Percentiles rank a stretch among this genome's conserved stretches.
Evolutionary conservation across 1,140 invertebrate genomes (phyloP).

Genomic region (Planococcus citri): DNA sequence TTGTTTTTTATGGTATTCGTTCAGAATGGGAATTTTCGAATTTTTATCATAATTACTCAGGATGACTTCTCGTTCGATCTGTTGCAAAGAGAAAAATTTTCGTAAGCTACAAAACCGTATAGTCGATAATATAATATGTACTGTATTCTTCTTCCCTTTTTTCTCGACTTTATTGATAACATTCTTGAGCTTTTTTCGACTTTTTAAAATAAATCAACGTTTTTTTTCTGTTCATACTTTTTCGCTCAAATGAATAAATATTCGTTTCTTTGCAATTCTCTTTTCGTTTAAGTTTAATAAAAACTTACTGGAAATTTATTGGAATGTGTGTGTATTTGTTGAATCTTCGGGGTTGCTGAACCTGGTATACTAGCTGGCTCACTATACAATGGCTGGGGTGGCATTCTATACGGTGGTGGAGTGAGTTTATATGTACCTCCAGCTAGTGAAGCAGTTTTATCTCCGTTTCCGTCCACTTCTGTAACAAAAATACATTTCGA

Average conservation of each 20-base stretch:
- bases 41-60: conserved; percentile 55
- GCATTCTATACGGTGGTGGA: conserved; percentile 40
- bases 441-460: conserved; percentile 26
- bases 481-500: not conserved
- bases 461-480: conserved; percentile 33
- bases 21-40: conserved; percentile 58
- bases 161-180: too few relatives aligned
- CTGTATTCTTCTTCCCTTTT: too few relatives aligned
- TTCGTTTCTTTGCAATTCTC: too few relatives aligned
- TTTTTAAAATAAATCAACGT: too few relatives aligned
- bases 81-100: conserved; percentile 31
- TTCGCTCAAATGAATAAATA: too few relatives aligned
- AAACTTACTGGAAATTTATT: conserved; percentile 61
- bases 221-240: too few relatives aligned
- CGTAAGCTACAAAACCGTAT: not conserved
- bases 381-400: conserved; percentile 36
- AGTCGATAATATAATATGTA: too few relatives aligned
- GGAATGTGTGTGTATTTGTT: conserved; percentile 56
- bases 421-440: not conserved
- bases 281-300: not conserved
- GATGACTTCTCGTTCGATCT: conserved; percentile 62
- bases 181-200: too few relatives aligned
- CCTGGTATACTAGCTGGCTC: conserved; percentile 34
- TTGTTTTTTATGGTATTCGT: conserved; percentile 51
- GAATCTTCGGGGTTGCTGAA: conserved; percentile 37